A percentile compares a stretch with the other conserved stretches of the same genome.
These are phyloP conservation scores for Styela plicata DNA, from an alignment of 23 tunicate species.

Conservation along the genomic window DNA sequence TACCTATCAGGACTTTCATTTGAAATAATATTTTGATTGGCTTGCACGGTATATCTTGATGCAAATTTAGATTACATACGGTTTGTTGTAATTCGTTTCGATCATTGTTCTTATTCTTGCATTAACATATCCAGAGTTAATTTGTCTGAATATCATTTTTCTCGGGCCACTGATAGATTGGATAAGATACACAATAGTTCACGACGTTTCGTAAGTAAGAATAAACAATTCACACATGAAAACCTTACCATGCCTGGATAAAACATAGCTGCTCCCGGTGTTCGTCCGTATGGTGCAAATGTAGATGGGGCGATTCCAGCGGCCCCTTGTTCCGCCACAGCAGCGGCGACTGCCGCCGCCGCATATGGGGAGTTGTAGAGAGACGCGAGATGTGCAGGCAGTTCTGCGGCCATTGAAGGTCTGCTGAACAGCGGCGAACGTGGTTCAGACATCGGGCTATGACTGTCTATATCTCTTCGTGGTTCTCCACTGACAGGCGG, in stretches of 20 bases:
- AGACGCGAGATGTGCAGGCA: constrained; percentile 22
- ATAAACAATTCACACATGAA: background rate
- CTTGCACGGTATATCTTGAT: too few species aligned
- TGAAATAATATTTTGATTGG: too few species aligned
- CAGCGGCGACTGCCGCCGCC: constrained; percentile 33
- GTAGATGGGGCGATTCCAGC: background rate
- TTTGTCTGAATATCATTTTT: too few species aligned
- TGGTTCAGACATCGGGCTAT: constrained; percentile 32
- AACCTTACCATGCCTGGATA: constrained; percentile 33
- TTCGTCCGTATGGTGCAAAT: constrained; percentile 23
- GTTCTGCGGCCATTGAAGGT: constrained; percentile 7
- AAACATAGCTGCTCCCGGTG: constrained; percentile 3
- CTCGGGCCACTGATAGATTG: too few species aligned
- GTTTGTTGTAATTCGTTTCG: too few species aligned
- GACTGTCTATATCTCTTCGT: background rate
- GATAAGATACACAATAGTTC: too few species aligned
- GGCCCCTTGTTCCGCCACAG: constrained; percentile 28
- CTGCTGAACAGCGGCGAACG: constrained; percentile 28
- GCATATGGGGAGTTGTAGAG: constrained; percentile 30
- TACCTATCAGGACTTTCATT: too few species aligned
- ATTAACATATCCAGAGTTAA: too few species aligned
- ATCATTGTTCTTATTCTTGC: too few species aligned
- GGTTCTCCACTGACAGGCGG: background rate
- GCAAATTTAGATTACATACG: too few species aligned
- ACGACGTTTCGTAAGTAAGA: too few species aligned